Percentiles rank a stretch among this genome's conserved stretches.
Evolutionary conservation across 2,113 vertebrate genomes (phyloP).

Genomic region (Zootoca vivipara): DNA sequence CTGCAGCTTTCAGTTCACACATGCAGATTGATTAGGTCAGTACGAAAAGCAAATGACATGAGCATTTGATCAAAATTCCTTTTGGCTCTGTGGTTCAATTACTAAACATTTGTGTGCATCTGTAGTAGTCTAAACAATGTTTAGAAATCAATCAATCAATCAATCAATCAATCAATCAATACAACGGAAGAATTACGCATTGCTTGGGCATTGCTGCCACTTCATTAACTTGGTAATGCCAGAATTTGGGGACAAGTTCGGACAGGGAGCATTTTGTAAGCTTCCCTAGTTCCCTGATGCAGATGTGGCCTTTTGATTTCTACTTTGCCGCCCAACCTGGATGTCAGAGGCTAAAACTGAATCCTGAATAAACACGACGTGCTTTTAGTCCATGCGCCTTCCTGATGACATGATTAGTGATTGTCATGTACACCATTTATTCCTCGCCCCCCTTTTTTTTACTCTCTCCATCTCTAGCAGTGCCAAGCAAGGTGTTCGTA

Average conservation of each 20-base stretch:
- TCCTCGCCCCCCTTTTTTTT: conserved; percentile 13
- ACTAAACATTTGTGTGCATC: background rate
- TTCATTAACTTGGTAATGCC: background rate
- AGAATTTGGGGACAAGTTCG: background rate
- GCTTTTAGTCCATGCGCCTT: conserved; percentile 1
- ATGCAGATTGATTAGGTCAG: background rate
- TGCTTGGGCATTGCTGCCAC: too few species aligned
- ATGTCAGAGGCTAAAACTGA: background rate
- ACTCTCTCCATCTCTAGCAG: conserved; percentile 43
- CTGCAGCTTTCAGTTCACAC: background rate
- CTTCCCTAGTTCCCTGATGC: background rate
- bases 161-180: too few species aligned
- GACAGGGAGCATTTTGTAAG: background rate
- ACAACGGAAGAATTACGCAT: background rate
- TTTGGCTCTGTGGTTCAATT: background rate
- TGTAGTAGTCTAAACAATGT: background rate
- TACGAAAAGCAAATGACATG: background rate
- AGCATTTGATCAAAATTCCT: background rate
- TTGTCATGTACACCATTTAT: conserved; percentile 45
- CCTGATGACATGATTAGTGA: conserved; percentile 69
- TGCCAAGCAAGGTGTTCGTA: conserved; percentile 66
- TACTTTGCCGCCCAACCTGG: background rate
- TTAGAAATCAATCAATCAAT: background rate
- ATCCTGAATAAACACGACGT: background rate
- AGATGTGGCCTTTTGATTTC: background rate